phyloP scores from a whole-genome alignment of 2,888 invertebrate species.

The Venusia cambrica region DNA sequence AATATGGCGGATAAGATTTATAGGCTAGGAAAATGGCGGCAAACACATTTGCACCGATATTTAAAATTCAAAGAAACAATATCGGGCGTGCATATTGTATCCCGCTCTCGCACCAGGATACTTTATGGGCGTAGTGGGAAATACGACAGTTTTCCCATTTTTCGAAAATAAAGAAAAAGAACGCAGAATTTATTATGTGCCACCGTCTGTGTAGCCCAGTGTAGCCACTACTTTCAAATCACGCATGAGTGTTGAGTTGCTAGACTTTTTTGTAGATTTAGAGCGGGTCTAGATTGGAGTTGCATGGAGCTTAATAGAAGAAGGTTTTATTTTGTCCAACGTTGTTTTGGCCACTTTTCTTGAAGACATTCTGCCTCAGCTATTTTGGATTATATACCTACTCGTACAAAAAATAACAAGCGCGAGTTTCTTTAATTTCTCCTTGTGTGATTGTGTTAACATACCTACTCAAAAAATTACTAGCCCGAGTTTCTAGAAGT shows the following conservation, averaged over 20 bases:
- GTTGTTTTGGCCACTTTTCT: too few species aligned
- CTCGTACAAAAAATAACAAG: too few species aligned
- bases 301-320: too few species aligned
- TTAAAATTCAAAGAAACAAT: constrained; percentile 78
- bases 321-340: too few species aligned
- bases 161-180: constrained; percentile 50
- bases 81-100: constrained; percentile 70
- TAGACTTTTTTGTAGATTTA: too few species aligned
- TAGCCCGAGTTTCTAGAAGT: too few species aligned
- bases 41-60: constrained; percentile 38
- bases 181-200: constrained; percentile 48
- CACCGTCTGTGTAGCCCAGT: constrained; percentile 41
- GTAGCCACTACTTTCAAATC: constrained; percentile 56
- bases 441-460: too few species aligned
- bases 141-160: constrained; percentile 60
- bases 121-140: constrained; percentile 70
- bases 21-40: constrained; percentile 34
- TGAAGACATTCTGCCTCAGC: too few species aligned
- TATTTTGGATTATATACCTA: too few species aligned
- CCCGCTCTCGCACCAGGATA: constrained; percentile 56
- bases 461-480: too few species aligned
- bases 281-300: too few species aligned
- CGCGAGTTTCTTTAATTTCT: too few species aligned
- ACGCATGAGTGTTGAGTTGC: constrained; percentile 50
- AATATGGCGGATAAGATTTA: constrained; percentile 34